Evolutionary conservation across 2,797 vertebrate species (phyloP), one percentile per base, ranked within the genome.

Genomic region (Aselliscus stoliczkanus): DNA sequence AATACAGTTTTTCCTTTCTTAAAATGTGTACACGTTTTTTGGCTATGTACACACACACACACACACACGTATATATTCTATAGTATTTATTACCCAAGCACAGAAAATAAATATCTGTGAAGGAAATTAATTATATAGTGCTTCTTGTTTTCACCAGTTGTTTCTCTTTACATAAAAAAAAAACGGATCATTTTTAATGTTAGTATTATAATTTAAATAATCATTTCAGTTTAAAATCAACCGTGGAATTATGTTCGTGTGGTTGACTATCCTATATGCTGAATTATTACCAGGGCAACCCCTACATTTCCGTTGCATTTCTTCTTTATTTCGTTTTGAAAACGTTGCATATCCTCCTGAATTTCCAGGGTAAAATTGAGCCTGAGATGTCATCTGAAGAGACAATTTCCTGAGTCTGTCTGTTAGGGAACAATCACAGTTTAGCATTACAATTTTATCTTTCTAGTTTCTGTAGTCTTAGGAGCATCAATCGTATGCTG

Each of bases 361-460:
- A 80, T 69, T 97, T 50, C 18, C 1, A 20, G 82, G 62, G 52
- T 90, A 87, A 97, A 97, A 62, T 0, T 39, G 58, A 20, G 6
- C 34, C 72, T 39, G 81, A 69, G 69, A 52, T 47, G 37, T 50
- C 56, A 95, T 97, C 93, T 88, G 60, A 79, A 91, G 21, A 34
- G 29, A 96, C n/a, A 93, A 91, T 97, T 97, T 82, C 31, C 31
- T 42, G 34, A 75, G 50, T 80, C 93, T 92, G 87, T 65, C 62
- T 97, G 73, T 70, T 20, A 70, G n/a, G 70, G 72, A 93, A 86
- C 0, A 50, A 14, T 75, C 60, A 60, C 37, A 94, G 73, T 73
- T 70, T 70, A 90, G 84, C 79, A 72, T 42, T 88, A 50, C 58
- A 96, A 90, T 93, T 97, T 98, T 25, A 80, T 97, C 97, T 95